Conservation (phyloP, 2,888 invertebrate genomes). For the Deilephila porcellus region DNA sequence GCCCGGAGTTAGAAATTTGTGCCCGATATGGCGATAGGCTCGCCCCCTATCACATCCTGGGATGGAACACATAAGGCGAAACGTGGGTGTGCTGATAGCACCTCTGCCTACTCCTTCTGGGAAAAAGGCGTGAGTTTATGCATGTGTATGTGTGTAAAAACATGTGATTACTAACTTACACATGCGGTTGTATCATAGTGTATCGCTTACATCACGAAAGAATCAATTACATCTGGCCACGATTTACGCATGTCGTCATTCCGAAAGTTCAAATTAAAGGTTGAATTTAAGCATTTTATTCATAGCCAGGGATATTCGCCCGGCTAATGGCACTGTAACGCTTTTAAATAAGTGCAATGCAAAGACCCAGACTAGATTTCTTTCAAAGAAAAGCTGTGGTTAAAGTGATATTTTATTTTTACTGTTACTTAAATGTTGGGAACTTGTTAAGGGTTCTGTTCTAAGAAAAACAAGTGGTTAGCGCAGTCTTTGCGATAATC, state of each 20-base stretch:
- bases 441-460: conserved; percentile 2
- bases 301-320: neutral
- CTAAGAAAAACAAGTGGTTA: neutral
- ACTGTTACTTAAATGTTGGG: neutral
- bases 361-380: conserved; percentile 4
- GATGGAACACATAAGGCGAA: too few relatives aligned
- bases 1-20: too few relatives aligned
- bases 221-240: too few relatives aligned
- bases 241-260: neutral
- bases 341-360: conserved; percentile 16
- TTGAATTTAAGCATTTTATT: neutral
- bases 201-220: too few relatives aligned
- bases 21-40: too few relatives aligned
- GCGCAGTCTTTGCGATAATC: conserved; percentile 5
- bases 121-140: too few relatives aligned
- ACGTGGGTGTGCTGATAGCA: too few relatives aligned
- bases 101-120: too few relatives aligned
- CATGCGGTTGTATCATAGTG: too few relatives aligned
- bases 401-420: neutral
- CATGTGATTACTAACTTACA: too few relatives aligned
- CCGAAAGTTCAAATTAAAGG: neutral
- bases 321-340: conserved; percentile 8
- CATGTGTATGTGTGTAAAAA: too few relatives aligned
- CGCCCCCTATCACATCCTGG: too few relatives aligned
- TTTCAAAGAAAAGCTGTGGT: conserved; percentile 4